Percentiles rank a stretch among this genome's conserved stretches.
Evolutionary conservation across 1,140 invertebrate species (phyloP).

Genomic region (Mactra quadrangularis): DNA sequence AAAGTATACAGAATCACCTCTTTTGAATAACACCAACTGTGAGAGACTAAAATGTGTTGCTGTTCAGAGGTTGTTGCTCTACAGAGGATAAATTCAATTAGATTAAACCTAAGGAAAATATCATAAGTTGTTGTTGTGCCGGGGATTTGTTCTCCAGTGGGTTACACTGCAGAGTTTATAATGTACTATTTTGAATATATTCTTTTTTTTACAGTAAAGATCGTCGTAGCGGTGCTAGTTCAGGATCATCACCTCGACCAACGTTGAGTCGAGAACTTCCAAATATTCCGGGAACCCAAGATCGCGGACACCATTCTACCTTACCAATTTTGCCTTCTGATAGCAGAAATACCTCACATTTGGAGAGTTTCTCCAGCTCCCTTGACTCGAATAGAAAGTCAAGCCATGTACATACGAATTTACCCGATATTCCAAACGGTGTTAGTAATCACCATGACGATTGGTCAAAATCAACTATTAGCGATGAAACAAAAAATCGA

Average conservation of each 20-base stretch:
- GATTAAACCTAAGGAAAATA: too few species aligned
- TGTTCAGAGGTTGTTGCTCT: background rate
- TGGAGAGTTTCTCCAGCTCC: background rate
- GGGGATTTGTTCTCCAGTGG: too few species aligned
- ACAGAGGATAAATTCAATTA: too few species aligned
- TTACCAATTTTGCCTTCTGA: conserved; percentile 36
- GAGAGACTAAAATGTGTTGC: too few species aligned
- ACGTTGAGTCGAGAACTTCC: conserved; percentile 44
- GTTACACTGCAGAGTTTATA: too few species aligned
- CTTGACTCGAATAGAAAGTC: conserved; percentile 10
- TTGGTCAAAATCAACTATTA: background rate
- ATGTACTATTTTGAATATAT: too few species aligned
- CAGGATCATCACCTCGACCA: conserved; percentile 54
- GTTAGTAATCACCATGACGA: background rate
- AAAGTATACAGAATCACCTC: too few species aligned
- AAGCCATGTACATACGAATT: conserved; percentile 19
- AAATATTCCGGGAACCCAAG: conserved; percentile 38
- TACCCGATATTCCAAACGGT: conserved; percentile 49
- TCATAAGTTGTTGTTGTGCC: too few species aligned
- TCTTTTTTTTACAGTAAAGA: conserved; percentile 24
- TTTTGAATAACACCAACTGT: too few species aligned
- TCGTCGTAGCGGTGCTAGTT: conserved; percentile 41
- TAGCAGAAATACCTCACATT: conserved; percentile 1
- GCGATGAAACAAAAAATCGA: background rate
- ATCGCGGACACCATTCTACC: conserved; percentile 41